A percentile compares a stretch with the other conserved stretches of the same genome.
These are phyloP conservation scores for Notothenia coriiceps DNA, from an alignment of 2,113 vertebrate genomes.

Conservation along the genomic window DNA sequence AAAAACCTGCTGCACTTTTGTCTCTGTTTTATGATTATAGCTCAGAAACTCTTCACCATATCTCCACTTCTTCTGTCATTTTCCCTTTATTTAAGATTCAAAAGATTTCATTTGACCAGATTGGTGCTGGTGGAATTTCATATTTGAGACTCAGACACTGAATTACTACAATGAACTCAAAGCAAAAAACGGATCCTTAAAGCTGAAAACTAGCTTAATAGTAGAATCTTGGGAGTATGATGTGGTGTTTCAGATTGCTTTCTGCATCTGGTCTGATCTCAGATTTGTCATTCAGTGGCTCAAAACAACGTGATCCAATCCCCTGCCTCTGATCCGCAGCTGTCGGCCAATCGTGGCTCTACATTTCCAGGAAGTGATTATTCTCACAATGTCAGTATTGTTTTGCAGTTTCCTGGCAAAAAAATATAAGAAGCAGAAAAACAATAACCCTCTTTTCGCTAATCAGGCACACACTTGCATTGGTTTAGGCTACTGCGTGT, in stretches of 20 bases:
- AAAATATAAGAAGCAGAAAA: conserved; percentile 14
- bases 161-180: neutral
- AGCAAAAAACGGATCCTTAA: too few species aligned
- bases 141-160: neutral
- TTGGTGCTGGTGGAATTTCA: neutral
- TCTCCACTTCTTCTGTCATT: neutral
- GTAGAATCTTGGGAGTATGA: neutral
- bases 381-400: conserved; percentile 66
- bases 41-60: neutral
- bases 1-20: neutral
- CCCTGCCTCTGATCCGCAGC: conserved; percentile 49
- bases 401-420: conserved; percentile 51
- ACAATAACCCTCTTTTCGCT: conserved; percentile 50
- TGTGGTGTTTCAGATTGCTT: neutral
- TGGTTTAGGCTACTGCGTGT: neutral
- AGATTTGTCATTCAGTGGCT: conserved; percentile 56
- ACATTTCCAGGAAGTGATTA: conserved; percentile 65
- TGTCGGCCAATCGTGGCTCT: conserved; percentile 50
- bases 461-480: conserved; percentile 43
- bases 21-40: neutral
- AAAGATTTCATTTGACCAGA: neutral
- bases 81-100: neutral
- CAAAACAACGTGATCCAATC: conserved; percentile 58
- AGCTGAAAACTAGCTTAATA: neutral
- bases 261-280: conserved; percentile 40